Conservation (phyloP, 2,797 vertebrate species). For the Carapus acus region DNA sequence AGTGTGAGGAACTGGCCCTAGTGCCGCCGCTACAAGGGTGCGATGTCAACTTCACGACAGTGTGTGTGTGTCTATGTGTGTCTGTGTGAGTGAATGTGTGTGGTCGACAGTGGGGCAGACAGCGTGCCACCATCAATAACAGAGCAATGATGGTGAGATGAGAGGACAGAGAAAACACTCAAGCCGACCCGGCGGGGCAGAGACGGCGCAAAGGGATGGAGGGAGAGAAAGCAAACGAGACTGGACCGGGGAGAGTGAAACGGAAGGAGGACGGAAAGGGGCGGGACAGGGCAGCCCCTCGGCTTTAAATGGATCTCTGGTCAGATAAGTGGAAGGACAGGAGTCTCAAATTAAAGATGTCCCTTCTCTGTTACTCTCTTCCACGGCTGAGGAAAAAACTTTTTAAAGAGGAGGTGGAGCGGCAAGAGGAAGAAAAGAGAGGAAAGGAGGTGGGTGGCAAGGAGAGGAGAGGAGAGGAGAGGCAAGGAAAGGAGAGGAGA, state of each 20-base stretch:
- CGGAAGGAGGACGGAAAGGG: constrained; percentile 51
- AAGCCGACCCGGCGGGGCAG: constrained; percentile 58
- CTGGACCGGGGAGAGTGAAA: constrained; percentile 32
- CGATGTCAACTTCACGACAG: constrained; percentile 44
- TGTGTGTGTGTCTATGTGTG: constrained; percentile 16
- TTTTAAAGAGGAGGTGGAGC: constrained; percentile 58
- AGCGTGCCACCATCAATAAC: constrained; percentile 73
- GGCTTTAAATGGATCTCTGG: constrained; percentile 74
- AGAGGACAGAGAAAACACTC: constrained; percentile 63
- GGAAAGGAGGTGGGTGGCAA: constrained; percentile 27
- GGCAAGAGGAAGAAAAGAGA: constrained; percentile 30
- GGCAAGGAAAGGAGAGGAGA: constrained; percentile 57
- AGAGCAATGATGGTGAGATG: constrained; percentile 64
- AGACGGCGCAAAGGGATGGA: constrained; percentile 40
- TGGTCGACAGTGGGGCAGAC: constrained; percentile 64
- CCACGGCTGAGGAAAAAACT: constrained; percentile 62
- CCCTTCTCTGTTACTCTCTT: constrained; percentile 71
- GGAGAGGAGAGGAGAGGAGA: constrained; percentile 32
- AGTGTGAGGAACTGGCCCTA: constrained; percentile 37
- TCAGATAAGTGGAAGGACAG: constrained; percentile 75
- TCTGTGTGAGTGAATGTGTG: constrained; percentile 35
- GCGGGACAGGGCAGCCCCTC: constrained; percentile 55
- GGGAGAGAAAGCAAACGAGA: constrained; percentile 13
- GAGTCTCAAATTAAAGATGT: constrained; percentile 78
- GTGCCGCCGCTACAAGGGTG: constrained; percentile 27